Conservation (phyloP, 2,888 invertebrate genomes). For the Plemyria rubiginata region DNA sequence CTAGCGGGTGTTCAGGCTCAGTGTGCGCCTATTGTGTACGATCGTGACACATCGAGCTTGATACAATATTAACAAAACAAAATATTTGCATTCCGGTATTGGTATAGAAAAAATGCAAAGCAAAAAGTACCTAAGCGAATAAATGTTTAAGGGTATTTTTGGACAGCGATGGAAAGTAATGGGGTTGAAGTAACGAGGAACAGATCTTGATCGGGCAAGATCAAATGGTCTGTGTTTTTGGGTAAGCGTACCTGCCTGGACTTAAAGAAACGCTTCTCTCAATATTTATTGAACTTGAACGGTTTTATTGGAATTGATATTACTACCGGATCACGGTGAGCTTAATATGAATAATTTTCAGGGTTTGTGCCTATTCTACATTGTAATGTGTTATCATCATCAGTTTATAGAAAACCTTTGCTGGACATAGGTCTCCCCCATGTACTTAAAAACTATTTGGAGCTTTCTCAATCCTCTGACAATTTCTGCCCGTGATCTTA, state of each 20-base stretch:
- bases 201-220: conserved; percentile 37
- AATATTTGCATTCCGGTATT: conserved; percentile 53
- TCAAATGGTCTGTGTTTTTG: conserved; percentile 27
- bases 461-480: too few relatives aligned
- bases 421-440: background rate
- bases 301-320: background rate
- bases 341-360: too few relatives aligned
- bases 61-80: conserved; percentile 63
- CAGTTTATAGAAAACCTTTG: background rate
- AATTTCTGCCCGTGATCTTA: too few relatives aligned
- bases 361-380: too few relatives aligned
- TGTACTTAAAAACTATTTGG: too few relatives aligned
- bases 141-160: conserved; percentile 39
- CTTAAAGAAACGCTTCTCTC: background rate
- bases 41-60: conserved; percentile 60
- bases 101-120: conserved; percentile 44
- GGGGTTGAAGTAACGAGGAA: conserved; percentile 37
- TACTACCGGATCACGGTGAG: background rate
- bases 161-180: conserved; percentile 31
- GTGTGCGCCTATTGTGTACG: conserved; percentile 57
- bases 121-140: conserved; percentile 39
- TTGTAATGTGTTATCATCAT: too few relatives aligned
- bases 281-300: background rate
- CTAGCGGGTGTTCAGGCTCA: conserved; percentile 56
- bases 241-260: conserved; percentile 2